These are phyloP conservation scores for Erannis defoliaria DNA, from an alignment of 2,888 invertebrate species.

Conservation along the genomic window DNA sequence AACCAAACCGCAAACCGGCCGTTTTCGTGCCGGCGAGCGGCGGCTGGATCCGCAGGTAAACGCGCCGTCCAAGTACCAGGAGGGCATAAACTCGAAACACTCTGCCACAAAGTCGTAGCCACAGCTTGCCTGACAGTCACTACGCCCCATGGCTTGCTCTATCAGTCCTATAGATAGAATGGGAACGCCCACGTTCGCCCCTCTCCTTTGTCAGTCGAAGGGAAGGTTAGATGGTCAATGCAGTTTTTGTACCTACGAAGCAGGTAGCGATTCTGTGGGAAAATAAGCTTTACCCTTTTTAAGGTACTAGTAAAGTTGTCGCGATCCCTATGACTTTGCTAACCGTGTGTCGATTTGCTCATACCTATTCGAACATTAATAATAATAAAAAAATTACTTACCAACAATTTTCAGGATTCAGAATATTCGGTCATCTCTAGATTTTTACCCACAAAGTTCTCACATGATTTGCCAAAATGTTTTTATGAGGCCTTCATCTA, in stretches of 20 bases:
- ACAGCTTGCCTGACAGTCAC: constrained; percentile 35
- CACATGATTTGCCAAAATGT: no score
- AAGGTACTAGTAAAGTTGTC: not conserved
- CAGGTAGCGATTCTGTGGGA: constrained; percentile 18
- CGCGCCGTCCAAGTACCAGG: constrained; percentile 70
- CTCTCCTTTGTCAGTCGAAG: constrained; percentile 51
- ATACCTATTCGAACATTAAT: no score
- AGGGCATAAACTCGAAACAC: constrained; percentile 55
- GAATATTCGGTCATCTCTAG: no score
- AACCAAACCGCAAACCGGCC: constrained; percentile 4
- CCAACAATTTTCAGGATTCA: no score
- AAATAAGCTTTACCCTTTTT: not conserved
- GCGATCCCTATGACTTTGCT: not conserved
- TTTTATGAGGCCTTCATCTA: no score
- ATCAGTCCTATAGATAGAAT: constrained; percentile 30
- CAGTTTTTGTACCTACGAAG: constrained; percentile 41
- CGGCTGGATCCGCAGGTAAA: constrained; percentile 59
- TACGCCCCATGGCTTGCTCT: constrained; percentile 31
- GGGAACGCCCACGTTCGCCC: constrained; percentile 71
- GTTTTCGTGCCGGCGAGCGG: constrained; percentile 15
- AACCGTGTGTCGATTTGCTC: not conserved
- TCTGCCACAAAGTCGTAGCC: constrained; percentile 21
- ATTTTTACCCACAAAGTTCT: no score
- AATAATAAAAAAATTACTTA: no score
- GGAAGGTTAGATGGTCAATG: constrained; percentile 46